Base-by-base conservation (phyloP, 2,888 invertebrate genomes). In the Euzophera pinguis region DNA sequence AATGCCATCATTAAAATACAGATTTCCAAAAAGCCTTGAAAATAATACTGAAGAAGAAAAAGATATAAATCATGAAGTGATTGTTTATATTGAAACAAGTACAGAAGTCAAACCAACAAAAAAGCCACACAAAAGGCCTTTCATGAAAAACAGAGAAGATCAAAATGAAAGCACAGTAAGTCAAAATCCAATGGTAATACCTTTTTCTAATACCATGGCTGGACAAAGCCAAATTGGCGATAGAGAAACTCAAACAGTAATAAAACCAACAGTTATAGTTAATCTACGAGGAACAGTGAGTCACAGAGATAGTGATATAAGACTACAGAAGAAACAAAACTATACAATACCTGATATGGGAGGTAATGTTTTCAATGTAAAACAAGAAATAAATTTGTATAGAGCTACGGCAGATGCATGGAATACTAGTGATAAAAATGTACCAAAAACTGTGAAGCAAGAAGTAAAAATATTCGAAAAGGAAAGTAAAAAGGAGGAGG, bases 161-260 rank as follows among this genome's bases (percentile, higher is more conserved):
- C 65, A 63, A 13, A 52, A 54, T 7, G 67, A 69, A 41, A 63
- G 64, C n/a, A 64, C 67, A 41, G 37, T 59, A 56, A 53, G 61
- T 10, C 58, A 59, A 29, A 16, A 12, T 38, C 38, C 47, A 9
- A 10, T 47, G 34, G 2, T 41, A n/a, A n/a, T 50, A 9, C 82
- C 83, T 0, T 59, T 81, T 34, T 75, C 72, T 22, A 88, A 90
- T 50, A 76, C 69, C 27, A 82, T 90, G 82, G 71, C 75, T 38
- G 90, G 89, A 8, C 83, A 84, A 58, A 90, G 90, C 58, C 90
- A 91, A 58, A 87, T 90, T 8, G 90, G 90, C 0, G 78, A 90
- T 56, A 75, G 89, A 34, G 88, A 90, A 64, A 78, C 85, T 0
- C 90, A 90, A 70, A 87, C 85, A 37, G 84, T 90, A 0, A 71